Percentiles rank a stretch among this genome's conserved stretches.
phyloP scores from a whole-genome alignment of 2,797 vertebrate genomes.

The Acridotheres tristis region DNA sequence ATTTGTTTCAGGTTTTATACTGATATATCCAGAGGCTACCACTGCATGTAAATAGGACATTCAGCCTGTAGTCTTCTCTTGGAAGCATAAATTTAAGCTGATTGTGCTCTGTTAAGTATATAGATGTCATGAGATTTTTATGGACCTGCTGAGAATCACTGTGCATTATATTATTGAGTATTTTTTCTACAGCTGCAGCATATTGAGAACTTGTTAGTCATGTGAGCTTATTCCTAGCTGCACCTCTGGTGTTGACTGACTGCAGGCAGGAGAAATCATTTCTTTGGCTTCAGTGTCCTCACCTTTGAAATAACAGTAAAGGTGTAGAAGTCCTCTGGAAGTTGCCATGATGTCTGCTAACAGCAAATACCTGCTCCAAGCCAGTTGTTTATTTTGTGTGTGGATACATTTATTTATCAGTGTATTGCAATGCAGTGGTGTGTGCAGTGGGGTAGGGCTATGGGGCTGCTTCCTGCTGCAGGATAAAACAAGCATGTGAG shows the following conservation, averaged over 20 bases:
- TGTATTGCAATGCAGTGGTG: neutral
- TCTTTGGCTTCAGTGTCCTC: neutral
- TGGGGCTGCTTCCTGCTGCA: neutral
- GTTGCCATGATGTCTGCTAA: neutral
- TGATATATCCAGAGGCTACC: neutral
- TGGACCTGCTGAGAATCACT: neutral
- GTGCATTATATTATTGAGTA: neutral
- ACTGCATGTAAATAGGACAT: neutral
- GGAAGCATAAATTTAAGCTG: neutral
- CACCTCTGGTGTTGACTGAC: neutral
- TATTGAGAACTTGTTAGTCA: neutral
- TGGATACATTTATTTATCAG: neutral
- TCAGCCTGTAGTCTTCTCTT: neutral
- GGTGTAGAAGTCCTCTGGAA: neutral
- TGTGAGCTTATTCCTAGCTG: neutral
- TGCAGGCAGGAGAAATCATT: neutral
- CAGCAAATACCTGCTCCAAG: neutral
- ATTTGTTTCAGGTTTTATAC: neutral
- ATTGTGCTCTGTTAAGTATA: neutral
- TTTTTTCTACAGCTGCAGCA: neutral
- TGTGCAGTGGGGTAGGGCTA: neutral
- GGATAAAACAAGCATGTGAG: fast-evolving
- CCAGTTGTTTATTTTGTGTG: neutral
- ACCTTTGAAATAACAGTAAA: neutral
- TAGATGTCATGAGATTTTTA: neutral